Base-by-base conservation (phyloP, 2,113 vertebrate genomes). In the Ardeotis arabs region DNA sequence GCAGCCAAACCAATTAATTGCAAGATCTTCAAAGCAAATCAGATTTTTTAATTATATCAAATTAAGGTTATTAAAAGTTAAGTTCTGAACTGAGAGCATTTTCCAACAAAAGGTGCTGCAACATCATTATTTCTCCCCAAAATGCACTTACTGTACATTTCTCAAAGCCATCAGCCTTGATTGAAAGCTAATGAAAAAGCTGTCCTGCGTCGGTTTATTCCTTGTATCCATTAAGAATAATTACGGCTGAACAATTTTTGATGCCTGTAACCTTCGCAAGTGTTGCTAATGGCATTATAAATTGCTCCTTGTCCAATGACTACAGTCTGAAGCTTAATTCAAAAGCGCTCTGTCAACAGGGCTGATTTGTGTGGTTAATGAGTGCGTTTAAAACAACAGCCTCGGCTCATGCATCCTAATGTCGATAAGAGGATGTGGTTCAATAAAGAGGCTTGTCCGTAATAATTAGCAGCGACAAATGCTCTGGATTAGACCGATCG, bases 261-360 rank as follows among this genome's bases (percentile, higher is more conserved):
- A 99, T 99, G 99, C 98, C 99, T 99, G 99, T 99, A 99, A 99
- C 99, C 99, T 99, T 99, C 98, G 98, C 98, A 98, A 99, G 99
- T 99, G 99, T 99, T 99, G 99, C 99, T 99, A 99, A 99, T 99
- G 99, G 99, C 98, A 99, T 99, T 99, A 99, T 99, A 99, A 99
- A 99, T 99, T 99, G 99, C 99, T 99, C 99, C 99, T 99, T 99
- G 99, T 99, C 99, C 99, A 99, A 99, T 99, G 99, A 99, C 99
- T 99, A 97, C 97, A 96, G 98, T 98, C 98, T 98, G 98, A 98
- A 99, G 99, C 99, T 99, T 99, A 99, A 99, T 99, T 99, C 99
- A 99, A 99, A 99, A 99, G 99, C 98, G 99, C 99, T 99, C 99
- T 99, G 99, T 99, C 99, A 99, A 99, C 99, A 99, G 99, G 98